Evolutionary conservation across 2,113 vertebrate species (phyloP).

Genomic region (Myrmophylax atrothorax): DNA sequence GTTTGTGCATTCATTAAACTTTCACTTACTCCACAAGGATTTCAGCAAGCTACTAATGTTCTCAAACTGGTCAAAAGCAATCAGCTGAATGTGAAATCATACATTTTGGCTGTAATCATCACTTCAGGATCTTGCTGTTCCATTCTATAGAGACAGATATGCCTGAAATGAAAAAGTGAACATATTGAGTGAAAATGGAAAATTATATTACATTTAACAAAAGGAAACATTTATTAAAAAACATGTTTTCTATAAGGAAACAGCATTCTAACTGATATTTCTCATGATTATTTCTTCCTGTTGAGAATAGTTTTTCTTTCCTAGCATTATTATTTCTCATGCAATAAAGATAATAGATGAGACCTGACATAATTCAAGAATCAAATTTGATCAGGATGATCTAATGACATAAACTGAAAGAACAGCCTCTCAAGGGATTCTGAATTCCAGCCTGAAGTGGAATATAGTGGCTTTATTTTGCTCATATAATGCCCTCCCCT

Average conservation of each 20-base stretch:
- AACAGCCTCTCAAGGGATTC: background rate
- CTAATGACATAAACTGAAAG: conserved; percentile 32
- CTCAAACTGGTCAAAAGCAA: conserved; percentile 38
- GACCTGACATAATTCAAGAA: conserved; percentile 39
- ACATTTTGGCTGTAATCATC: background rate
- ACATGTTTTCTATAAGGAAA: conserved; percentile 7
- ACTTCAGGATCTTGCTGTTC: conserved; percentile 3
- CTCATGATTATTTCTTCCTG: conserved; percentile 2
- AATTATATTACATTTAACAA: conserved; percentile 51
- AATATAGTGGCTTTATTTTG: background rate
- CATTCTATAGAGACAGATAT: conserved; percentile 12
- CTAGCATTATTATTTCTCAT: conserved; percentile 24
- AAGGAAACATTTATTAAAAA: conserved; percentile 46
- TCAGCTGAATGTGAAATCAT: conserved; percentile 24
- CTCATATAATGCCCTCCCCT: background rate
- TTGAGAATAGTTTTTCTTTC: conserved; percentile 35
- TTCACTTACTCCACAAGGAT: conserved; percentile 9
- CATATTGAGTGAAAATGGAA: background rate
- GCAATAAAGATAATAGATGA: conserved; percentile 48
- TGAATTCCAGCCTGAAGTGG: background rate
- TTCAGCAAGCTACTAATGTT: conserved; percentile 21
- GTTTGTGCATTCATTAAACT: conserved; percentile 32
- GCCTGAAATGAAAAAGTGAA: conserved; percentile 20
- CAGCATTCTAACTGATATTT: background rate
- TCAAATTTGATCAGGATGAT: conserved; percentile 18